phyloP scores from a whole-genome alignment of 2,888 invertebrate genomes.

The Zaprionus lineosus region DNA sequence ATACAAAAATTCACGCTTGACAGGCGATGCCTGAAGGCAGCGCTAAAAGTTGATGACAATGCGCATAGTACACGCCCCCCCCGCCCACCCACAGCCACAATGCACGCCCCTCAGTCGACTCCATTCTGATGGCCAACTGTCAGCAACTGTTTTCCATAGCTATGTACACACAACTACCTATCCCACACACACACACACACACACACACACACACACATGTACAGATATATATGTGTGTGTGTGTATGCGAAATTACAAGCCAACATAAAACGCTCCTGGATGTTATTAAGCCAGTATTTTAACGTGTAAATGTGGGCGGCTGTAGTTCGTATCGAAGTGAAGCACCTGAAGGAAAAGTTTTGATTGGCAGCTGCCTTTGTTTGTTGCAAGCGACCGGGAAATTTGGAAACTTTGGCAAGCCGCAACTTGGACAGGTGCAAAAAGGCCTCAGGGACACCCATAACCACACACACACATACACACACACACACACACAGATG shows the following conservation, averaged over 20 bases:
- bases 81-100: background rate
- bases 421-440: slow-evolving; percentile 64
- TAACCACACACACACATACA: background rate
- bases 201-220: too few relatives aligned
- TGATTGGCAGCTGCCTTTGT: slow-evolving; percentile 72
- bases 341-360: slow-evolving; percentile 48
- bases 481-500: background rate
- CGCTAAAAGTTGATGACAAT: slow-evolving; percentile 68
- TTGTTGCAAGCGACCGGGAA: slow-evolving; percentile 30
- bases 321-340: slow-evolving; percentile 15
- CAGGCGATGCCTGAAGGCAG: slow-evolving; percentile 42
- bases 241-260: slow-evolving; percentile 12
- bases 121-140: slow-evolving; percentile 39
- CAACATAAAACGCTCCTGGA: slow-evolving; percentile 20
- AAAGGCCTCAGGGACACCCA: slow-evolving; percentile 4
- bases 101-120: background rate
- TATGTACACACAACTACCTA: too few relatives aligned
- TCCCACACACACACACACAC: too few relatives aligned
- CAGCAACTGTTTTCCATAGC: slow-evolving; percentile 32
- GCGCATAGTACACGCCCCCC: slow-evolving; percentile 35
- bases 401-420: slow-evolving; percentile 38
- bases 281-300: slow-evolving; percentile 37
- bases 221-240: background rate
- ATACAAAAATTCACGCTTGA: slow-evolving; percentile 64
- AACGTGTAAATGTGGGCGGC: slow-evolving; percentile 9